phyloP scores from a whole-genome alignment of 2,888 invertebrate species.

The Parnassius mnemosyne region DNA sequence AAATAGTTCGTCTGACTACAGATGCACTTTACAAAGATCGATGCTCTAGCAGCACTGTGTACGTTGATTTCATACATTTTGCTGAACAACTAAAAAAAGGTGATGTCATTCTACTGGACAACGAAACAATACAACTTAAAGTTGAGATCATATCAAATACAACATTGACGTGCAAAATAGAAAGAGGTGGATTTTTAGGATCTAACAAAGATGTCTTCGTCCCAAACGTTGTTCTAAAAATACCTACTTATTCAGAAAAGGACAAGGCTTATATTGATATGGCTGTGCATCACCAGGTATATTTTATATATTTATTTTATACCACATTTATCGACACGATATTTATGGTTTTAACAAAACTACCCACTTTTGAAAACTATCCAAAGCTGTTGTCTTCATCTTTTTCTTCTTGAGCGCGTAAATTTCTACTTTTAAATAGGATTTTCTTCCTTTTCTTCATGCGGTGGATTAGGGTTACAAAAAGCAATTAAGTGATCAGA shows the following conservation, averaged over 20 bases:
- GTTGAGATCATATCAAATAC: slow-evolving; percentile 77
- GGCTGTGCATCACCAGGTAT: slow-evolving; percentile 61
- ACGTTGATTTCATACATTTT: slow-evolving; percentile 77
- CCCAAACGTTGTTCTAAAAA: slow-evolving; percentile 59
- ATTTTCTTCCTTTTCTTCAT: too few species aligned
- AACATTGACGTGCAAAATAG: slow-evolving; percentile 65
- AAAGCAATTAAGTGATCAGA: too few species aligned
- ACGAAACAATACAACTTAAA: slow-evolving; percentile 88
- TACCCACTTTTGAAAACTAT: too few species aligned
- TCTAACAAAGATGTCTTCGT: slow-evolving; percentile 68
- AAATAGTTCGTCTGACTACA: slow-evolving; percentile 73
- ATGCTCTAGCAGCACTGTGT: slow-evolving; percentile 77
- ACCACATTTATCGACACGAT: too few species aligned
- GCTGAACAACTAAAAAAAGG: slow-evolving; percentile 73
- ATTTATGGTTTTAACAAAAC: too few species aligned
- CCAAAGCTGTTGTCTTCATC: too few species aligned
- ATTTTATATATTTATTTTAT: background rate
- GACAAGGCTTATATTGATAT: slow-evolving; percentile 60
- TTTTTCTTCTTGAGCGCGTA: too few species aligned
- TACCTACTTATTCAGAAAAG: slow-evolving; percentile 63
- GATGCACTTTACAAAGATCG: slow-evolving; percentile 79
- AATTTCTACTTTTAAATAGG: too few species aligned
- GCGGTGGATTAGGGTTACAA: too few species aligned
- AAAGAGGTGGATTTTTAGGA: slow-evolving; percentile 62
- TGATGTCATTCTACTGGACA: slow-evolving; percentile 75